Evolutionary conservation across 2,888 invertebrate genomes (phyloP).

Genomic region (Drosophila neotestacea): DNA sequence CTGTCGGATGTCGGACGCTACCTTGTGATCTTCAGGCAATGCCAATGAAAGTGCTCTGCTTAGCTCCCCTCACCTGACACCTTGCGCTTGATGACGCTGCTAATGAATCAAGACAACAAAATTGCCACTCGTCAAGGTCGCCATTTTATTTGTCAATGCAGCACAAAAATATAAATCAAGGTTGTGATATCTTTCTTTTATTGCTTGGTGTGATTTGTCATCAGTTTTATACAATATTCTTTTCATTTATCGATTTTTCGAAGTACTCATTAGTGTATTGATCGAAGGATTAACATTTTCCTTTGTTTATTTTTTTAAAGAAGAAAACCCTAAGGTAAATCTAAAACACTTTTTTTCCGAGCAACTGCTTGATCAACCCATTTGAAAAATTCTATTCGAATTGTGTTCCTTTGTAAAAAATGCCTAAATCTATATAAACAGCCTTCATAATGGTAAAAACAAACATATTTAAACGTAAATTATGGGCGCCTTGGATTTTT

Average conservation of each 20-base stretch:
- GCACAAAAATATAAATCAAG: slow-evolving; percentile 67
- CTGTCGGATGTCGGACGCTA: slow-evolving; percentile 33
- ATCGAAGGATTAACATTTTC: background rate
- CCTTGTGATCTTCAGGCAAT: slow-evolving; percentile 74
- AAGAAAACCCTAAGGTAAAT: too few relatives aligned
- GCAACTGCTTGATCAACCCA: slow-evolving; percentile 46
- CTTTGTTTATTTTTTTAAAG: too few relatives aligned
- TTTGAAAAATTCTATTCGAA: slow-evolving; percentile 18
- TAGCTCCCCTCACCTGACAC: slow-evolving; percentile 34
- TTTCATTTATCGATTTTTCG: background rate
- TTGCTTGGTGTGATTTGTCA: slow-evolving; percentile 50
- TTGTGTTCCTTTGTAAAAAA: slow-evolving; percentile 27
- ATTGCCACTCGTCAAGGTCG: slow-evolving; percentile 63
- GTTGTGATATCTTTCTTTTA: slow-evolving; percentile 45
- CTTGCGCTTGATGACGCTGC: slow-evolving; percentile 60
- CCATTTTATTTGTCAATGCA: slow-evolving; percentile 63
- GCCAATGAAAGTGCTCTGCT: slow-evolving; percentile 68
- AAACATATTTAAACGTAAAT: slow-evolving; percentile 60
- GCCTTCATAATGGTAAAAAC: slow-evolving; percentile 60
- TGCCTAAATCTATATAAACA: slow-evolving; percentile 36
- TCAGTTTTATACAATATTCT: slow-evolving; percentile 7
- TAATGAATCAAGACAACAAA: slow-evolving; percentile 66
- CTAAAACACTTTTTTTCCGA: background rate
- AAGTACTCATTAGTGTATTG: too few relatives aligned
- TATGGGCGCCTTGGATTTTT: slow-evolving; percentile 52